These are phyloP conservation scores for Grammomys surdaster DNA, from an alignment of 2,113 vertebrate species.

Conservation along the genomic window DNA sequence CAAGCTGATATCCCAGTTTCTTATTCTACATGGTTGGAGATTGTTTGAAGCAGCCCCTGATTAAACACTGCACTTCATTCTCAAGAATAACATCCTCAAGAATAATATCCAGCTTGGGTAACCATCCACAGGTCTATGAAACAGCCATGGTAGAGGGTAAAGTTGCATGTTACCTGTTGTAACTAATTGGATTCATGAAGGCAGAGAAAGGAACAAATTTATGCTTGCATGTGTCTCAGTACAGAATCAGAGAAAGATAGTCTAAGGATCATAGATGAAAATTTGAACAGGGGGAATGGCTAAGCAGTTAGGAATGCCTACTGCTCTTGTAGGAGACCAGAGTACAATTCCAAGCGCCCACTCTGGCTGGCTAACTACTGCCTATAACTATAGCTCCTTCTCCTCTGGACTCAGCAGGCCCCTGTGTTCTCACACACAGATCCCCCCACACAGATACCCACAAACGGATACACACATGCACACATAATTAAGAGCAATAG, in stretches of 20 bases:
- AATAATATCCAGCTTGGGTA: not conserved
- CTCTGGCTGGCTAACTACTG: not conserved
- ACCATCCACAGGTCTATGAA: not conserved
- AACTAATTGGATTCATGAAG: not conserved
- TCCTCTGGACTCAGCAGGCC: not conserved
- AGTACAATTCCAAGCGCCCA: not conserved
- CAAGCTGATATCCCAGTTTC: not conserved
- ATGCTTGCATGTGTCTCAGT: not conserved
- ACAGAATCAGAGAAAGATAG: not conserved
- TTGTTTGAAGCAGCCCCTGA: not conserved
- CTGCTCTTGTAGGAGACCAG: not conserved
- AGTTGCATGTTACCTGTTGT: not conserved
- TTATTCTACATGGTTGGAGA: not conserved
- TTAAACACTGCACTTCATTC: not conserved
- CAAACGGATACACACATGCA: not conserved
- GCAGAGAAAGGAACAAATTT: not conserved
- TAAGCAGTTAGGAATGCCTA: not conserved
- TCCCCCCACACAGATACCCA: not conserved
- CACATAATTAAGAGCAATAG: not conserved
- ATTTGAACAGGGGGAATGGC: not conserved
- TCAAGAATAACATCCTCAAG: not conserved
- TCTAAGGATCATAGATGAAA: not conserved
- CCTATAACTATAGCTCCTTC: not conserved
- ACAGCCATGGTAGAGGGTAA: fast-evolving
- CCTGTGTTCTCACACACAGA: not conserved